These are phyloP conservation scores for Bursaphelenchus okinawaensis DNA, from an alignment of 2,888 invertebrate species.

Conservation along the genomic window DNA sequence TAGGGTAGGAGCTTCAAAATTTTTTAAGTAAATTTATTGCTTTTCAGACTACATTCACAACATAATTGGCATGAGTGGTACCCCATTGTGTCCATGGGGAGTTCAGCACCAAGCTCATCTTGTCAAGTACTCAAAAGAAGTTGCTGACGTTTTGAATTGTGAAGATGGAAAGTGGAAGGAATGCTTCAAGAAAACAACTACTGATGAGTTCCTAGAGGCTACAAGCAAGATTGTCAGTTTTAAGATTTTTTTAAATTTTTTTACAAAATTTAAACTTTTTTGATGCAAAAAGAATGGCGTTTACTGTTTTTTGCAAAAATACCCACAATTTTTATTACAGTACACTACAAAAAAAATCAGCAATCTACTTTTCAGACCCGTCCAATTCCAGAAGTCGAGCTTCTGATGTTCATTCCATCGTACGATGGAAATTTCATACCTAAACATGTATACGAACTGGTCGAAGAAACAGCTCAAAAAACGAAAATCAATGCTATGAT, in stretches of 20 bases:
- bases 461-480: slow-evolving; percentile 12
- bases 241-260: neutral
- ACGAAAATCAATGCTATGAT: slow-evolving; percentile 9
- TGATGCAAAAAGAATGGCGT: too few relatives aligned
- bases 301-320: too few relatives aligned
- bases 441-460: slow-evolving; percentile 9
- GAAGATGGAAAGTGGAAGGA: slow-evolving; percentile 3
- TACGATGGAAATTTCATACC: slow-evolving; percentile 24
- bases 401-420: slow-evolving; percentile 15
- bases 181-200: slow-evolving; percentile 7
- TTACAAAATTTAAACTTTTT: neutral
- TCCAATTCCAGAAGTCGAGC: slow-evolving; percentile 8
- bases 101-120: neutral
- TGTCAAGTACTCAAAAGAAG: neutral
- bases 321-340: too few relatives aligned
- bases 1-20: too few relatives aligned
- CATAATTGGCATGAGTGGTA: slow-evolving; percentile 29
- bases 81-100: slow-evolving; percentile 11
- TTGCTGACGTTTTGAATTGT: neutral
- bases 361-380: neutral
- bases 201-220: slow-evolving; percentile 3
- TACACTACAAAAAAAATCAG: too few relatives aligned
- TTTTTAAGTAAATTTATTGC: too few relatives aligned
- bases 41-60: slow-evolving; percentile 15
- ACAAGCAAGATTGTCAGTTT: slow-evolving; percentile 7